These are phyloP conservation scores for Melitaea athalia DNA, from an alignment of 2,888 invertebrate species.

Conservation along the genomic window DNA sequence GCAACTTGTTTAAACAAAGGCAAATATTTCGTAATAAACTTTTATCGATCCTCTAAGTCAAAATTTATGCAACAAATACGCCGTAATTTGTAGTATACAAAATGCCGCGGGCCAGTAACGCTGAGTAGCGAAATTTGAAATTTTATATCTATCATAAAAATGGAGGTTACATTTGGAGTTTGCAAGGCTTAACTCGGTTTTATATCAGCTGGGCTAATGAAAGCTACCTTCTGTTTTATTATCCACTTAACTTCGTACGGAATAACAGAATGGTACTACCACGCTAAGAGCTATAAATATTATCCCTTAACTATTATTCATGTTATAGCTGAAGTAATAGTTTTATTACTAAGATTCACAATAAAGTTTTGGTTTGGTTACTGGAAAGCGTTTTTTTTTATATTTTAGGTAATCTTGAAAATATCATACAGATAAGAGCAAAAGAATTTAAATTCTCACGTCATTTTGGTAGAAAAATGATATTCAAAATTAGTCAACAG, in stretches of 20 bases:
- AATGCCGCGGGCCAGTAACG: conserved; percentile 16
- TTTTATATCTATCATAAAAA: conserved; percentile 74
- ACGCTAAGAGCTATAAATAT: conserved; percentile 24
- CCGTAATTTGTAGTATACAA: conserved; percentile 17
- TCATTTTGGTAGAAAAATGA: too few species aligned
- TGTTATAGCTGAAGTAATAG: background rate
- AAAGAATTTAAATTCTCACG: too few species aligned
- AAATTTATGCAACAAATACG: conserved; percentile 10
- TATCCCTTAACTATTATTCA: background rate
- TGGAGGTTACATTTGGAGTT: conserved; percentile 66
- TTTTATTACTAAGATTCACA: too few species aligned
- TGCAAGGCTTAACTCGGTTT: conserved; percentile 63
- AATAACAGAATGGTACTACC: conserved; percentile 38
- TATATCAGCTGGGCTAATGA: conserved; percentile 68
- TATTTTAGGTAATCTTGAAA: too few species aligned
- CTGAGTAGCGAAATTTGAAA: conserved; percentile 69
- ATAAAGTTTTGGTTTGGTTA: too few species aligned
- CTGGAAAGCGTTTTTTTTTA: too few species aligned
- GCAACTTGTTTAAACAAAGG: background rate
- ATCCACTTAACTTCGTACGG: conserved; percentile 61
- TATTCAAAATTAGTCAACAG: too few species aligned
- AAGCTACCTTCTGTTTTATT: conserved; percentile 74
- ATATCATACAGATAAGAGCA: too few species aligned
- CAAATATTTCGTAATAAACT: background rate
- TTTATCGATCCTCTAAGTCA: background rate